Conservation (phyloP, 2,888 invertebrate species). For the Drosophila meridionalis region DNA sequence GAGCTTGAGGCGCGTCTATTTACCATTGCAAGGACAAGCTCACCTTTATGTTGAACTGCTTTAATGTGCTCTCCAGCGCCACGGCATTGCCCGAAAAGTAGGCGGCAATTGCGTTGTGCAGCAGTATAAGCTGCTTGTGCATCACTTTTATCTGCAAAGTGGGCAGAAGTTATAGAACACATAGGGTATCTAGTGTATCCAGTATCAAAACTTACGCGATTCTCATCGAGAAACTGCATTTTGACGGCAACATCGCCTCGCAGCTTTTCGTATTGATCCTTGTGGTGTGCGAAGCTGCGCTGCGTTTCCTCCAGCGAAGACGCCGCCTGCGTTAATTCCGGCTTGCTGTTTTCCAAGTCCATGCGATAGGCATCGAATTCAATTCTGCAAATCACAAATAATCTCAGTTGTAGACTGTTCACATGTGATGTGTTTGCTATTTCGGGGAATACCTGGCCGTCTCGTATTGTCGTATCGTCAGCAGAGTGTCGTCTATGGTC, state of each 20-base stretch:
- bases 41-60: slow-evolving; percentile 97
- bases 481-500: slow-evolving; percentile 97
- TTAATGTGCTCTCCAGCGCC: slow-evolving; percentile 95
- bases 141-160: slow-evolving; percentile 95
- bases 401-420: not conserved
- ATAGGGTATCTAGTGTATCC: not conserved
- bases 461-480: slow-evolving; percentile 88
- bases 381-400: slow-evolving; percentile 87
- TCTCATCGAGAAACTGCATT: slow-evolving; percentile 98
- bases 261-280: slow-evolving; percentile 95
- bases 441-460: slow-evolving; percentile 86
- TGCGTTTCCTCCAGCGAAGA: slow-evolving; percentile 93
- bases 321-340: slow-evolving; percentile 86
- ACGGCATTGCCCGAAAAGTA: slow-evolving; percentile 98
- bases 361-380: slow-evolving; percentile 99
- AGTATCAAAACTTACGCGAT: slow-evolving; percentile 89
- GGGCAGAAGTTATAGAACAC: not conserved
- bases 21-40: not conserved
- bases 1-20: not conserved
- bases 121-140: slow-evolving; percentile 97
- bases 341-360: slow-evolving; percentile 94
- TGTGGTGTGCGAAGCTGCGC: slow-evolving; percentile 92
- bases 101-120: slow-evolving; percentile 98
- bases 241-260: slow-evolving; percentile 97
- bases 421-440: not conserved